These are phyloP conservation scores for Hyles vespertilio DNA, from an alignment of 1,140 invertebrate genomes.

Conservation along the genomic window DNA sequence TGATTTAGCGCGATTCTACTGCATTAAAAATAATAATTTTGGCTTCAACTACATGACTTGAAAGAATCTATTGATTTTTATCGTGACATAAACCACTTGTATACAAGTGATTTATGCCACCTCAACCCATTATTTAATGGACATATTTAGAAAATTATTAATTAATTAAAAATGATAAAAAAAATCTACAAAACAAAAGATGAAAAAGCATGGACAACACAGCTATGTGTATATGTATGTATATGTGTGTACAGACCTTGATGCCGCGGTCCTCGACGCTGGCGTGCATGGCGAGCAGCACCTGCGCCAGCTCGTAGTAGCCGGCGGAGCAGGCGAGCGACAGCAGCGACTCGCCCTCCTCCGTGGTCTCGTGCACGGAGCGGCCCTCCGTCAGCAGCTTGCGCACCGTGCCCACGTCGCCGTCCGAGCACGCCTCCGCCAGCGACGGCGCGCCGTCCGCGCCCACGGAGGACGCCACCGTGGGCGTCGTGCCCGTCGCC, in stretches of 20 bases:
- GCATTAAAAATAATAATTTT: no score
- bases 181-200: no score
- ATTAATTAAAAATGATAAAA: no score
- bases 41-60: no score
- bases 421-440: slow-evolving; percentile 93
- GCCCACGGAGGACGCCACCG: slow-evolving; percentile 39
- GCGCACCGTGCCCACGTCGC: slow-evolving; percentile 92
- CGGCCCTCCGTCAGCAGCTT: slow-evolving; percentile 92
- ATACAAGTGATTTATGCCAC: no score
- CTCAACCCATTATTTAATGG: no score
- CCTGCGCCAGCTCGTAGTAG: slow-evolving; percentile 95
- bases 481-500: slow-evolving; percentile 55
- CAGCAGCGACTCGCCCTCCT: slow-evolving; percentile 94
- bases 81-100: no score
- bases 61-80: no score
- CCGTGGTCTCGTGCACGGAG: slow-evolving; percentile 93
- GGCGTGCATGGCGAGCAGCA: slow-evolving; percentile 96
- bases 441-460: slow-evolving; percentile 78
- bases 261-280: slow-evolving; percentile 97
- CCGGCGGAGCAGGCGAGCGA: slow-evolving; percentile 95
- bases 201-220: not conserved
- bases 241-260: slow-evolving; percentile 49
- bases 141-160: no score
- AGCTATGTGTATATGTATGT: not conserved
- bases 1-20: no score